These are phyloP conservation scores for Dryocosmus kuriphilus DNA, from an alignment of 2,888 invertebrate genomes.

Conservation along the genomic window DNA sequence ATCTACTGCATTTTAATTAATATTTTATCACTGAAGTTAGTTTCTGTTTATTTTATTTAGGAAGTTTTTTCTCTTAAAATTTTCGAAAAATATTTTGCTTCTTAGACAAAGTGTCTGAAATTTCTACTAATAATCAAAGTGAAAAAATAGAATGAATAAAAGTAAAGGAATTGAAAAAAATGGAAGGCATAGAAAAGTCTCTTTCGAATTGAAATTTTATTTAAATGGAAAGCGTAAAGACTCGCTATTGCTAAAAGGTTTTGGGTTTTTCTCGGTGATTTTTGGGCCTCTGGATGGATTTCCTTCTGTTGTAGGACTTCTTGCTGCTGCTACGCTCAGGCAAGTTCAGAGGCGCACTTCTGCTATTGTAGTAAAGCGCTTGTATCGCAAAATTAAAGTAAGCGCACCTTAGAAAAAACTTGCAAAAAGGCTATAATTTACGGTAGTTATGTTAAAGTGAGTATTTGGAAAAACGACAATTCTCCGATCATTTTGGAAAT, in stretches of 20 bases:
- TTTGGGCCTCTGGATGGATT: constrained; percentile 74
- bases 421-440: not conserved
- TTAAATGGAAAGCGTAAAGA: not conserved
- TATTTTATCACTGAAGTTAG: too few species aligned
- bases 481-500: constrained; percentile 3
- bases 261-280: constrained; percentile 63
- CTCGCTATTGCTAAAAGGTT: constrained; percentile 43
- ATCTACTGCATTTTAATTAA: too few species aligned
- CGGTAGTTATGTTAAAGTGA: constrained; percentile 11
- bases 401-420: constrained; percentile 61
- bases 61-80: too few species aligned
- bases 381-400: constrained; percentile 70
- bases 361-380: constrained; percentile 70
- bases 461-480: constrained; percentile 22
- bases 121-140: too few species aligned
- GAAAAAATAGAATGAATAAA: too few species aligned
- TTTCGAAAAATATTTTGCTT: too few species aligned
- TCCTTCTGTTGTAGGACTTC: constrained; percentile 77
- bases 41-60: too few species aligned
- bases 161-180: too few species aligned
- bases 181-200: too few species aligned
- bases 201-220: not conserved
- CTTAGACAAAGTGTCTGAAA: too few species aligned
- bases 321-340: constrained; percentile 76
- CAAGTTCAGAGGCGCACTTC: constrained; percentile 72